phyloP scores from a whole-genome alignment of 2,113 vertebrate genomes.

The Mus spicilegus region DNA sequence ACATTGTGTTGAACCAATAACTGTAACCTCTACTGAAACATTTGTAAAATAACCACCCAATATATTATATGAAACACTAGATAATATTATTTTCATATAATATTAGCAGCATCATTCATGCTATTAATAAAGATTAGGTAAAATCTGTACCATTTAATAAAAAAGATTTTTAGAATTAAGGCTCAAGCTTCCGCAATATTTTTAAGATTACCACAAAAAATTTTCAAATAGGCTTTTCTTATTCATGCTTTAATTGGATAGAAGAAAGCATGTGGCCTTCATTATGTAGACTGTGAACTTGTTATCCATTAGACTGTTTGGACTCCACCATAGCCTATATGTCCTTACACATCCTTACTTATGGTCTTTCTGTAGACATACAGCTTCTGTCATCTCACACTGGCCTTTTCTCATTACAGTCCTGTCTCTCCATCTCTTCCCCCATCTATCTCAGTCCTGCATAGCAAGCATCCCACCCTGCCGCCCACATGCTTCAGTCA shows the following conservation, averaged over 20 bases:
- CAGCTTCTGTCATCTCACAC: neutral
- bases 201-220: neutral
- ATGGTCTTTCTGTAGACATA: neutral
- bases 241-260: neutral
- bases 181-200: neutral
- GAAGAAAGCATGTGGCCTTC: neutral
- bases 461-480: no score
- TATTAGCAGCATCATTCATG: neutral
- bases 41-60: neutral
- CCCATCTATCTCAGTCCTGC: neutral
- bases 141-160: neutral
- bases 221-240: neutral
- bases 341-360: no score
- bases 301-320: no score
- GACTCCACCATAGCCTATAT: no score
- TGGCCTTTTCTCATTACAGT: neutral
- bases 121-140: neutral
- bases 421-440: neutral
- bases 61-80: neutral
- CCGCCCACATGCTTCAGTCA: no score
- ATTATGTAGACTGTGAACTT: neutral
- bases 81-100: neutral
- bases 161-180: neutral
- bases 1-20: neutral
- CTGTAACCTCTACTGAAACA: neutral